phyloP scores from a whole-genome alignment of 2,888 invertebrate genomes.

The Drepana falcataria region DNA sequence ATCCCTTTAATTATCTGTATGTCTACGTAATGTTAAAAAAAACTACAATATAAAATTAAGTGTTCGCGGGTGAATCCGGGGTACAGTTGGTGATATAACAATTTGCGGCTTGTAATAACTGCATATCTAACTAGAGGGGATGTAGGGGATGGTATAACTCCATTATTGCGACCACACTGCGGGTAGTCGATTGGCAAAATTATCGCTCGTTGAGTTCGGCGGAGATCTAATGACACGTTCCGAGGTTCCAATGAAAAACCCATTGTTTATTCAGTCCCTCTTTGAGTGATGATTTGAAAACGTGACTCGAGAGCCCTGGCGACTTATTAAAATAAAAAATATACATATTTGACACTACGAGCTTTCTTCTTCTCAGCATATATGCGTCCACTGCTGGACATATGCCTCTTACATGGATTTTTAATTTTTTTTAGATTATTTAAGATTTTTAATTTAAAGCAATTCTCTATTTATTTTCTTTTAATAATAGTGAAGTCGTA shows the following conservation, averaged over 20 bases:
- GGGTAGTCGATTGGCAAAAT: slow-evolving; percentile 58
- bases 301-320: neutral
- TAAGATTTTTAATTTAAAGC: no score
- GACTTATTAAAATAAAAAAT: neutral
- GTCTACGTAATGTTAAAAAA: no score
- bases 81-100: neutral
- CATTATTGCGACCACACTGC: slow-evolving; percentile 35
- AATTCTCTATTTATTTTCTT: no score
- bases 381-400: no score
- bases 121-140: neutral
- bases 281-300: neutral
- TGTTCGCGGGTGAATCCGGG: no score
- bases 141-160: slow-evolving; percentile 12
- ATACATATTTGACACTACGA: neutral
- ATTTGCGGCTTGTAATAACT: neutral
- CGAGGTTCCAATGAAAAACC: slow-evolving; percentile 9
- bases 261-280: slow-evolving; percentile 1
- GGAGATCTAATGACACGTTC: slow-evolving; percentile 12
- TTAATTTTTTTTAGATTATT: no score
- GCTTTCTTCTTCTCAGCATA: no score
- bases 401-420: no score
- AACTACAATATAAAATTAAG: no score
- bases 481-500: no score
- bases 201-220: slow-evolving; percentile 31
- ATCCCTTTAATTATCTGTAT: no score